These are phyloP conservation scores for Agraylea sexmaculata DNA, from an alignment of 1,140 invertebrate species.

Conservation along the genomic window DNA sequence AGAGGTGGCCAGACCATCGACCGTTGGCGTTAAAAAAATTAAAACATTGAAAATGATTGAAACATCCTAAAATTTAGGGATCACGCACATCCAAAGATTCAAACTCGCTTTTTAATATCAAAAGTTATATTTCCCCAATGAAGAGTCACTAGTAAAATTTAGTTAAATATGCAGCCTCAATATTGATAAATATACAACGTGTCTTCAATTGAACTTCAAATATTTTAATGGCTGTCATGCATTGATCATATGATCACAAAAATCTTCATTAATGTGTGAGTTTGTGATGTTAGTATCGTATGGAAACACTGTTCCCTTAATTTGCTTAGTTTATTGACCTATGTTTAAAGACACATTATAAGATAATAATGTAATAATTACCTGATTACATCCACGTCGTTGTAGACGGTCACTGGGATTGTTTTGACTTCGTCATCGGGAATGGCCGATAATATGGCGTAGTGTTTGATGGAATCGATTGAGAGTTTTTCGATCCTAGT, in stretches of 20 bases:
- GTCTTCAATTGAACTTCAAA: no score
- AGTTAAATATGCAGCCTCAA: no score
- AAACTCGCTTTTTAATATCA: not conserved
- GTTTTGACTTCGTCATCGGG: conserved; percentile 34
- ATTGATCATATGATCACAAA: no score
- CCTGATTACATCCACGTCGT: conserved; percentile 34
- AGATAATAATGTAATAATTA: conserved; percentile 20
- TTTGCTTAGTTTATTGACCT: no score
- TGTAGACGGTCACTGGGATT: conserved; percentile 33
- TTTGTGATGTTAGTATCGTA: no score
- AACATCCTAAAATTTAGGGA: conserved; percentile 1
- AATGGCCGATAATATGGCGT: conserved; percentile 40
- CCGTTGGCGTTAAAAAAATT: not conserved
- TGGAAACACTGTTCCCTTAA: no score
- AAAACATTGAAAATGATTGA: not conserved
- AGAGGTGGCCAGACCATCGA: not conserved
- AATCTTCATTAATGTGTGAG: no score
- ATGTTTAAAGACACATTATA: no score
- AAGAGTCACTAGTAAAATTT: no score
- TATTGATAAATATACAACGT: no score
- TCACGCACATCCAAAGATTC: not conserved
- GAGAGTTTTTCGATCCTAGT: conserved; percentile 69
- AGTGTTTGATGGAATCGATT: conserved; percentile 63
- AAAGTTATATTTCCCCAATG: no score
- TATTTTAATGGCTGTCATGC: no score